Evolutionary conservation across 2,797 vertebrate genomes (phyloP), one percentile per base, ranked within the genome.

Genomic region (Pteropus rufus): DNA sequence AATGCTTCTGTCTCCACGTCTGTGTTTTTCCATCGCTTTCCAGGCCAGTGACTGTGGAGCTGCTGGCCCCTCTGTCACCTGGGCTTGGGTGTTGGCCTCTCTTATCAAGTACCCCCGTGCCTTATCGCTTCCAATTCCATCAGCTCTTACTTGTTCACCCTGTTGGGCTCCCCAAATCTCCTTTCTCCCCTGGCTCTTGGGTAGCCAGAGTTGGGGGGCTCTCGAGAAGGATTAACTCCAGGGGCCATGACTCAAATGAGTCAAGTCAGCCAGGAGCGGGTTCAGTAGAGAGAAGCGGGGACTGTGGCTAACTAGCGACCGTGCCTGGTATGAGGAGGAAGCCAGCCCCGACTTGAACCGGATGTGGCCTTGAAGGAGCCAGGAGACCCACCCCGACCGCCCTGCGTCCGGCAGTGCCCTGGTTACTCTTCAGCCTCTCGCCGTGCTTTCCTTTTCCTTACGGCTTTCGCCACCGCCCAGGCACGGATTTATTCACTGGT

Each of bases 371-470:
- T 2, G 24, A 11, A 64, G 52, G 41, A 81, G 19, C 23, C 0
- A 4, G 36, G 39, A 52, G 60, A 39, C 41, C n/a, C 10, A 31
- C 52, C 5, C n/a, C 3, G 2, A 62, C 69, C 8, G 24, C 29
- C 16, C 5, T 7, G 0, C 9, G 0, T 26, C 67, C 15, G 5
- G 26, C 2, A 39, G 29, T 7, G 2, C 16, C 52, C 34, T 26
- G 1, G 2, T 23, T 26, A 6, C n/a, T 69, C 26, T 52, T 1
- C 0, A 2, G 39, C 34, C 29, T 19, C 14, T 39, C 34, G 23
- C n/a, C 18, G 31, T 60, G 31, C 12, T 44, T 34, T 44, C 0
- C 11, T 70, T 91, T 87, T 31, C 81, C 49, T 65, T 31, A 4
- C 24, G 44, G n/a, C 39, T 3, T 46, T 29, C 11, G 1, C 49